Percentiles rank a stretch among this genome's conserved stretches.
Evolutionary conservation across 2,888 invertebrate genomes (phyloP).

Genomic region (Agonopterix arenella): DNA sequence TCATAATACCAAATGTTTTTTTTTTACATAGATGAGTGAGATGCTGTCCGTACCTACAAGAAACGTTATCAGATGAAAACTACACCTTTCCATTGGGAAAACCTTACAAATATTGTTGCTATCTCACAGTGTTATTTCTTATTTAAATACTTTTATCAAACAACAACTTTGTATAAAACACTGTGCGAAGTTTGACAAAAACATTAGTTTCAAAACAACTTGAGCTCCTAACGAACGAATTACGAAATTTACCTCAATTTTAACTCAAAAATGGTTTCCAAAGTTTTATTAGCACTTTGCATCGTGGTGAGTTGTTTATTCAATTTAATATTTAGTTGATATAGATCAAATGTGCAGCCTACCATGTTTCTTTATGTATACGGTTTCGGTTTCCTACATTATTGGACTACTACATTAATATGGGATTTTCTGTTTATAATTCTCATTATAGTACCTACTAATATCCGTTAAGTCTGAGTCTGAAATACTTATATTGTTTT

Average conservation of each 20-base stretch:
- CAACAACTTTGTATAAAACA: slow-evolving; percentile 48
- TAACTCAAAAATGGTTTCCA: slow-evolving; percentile 47
- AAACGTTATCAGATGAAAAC: slow-evolving; percentile 38
- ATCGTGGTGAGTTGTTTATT: slow-evolving; percentile 44
- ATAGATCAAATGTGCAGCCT: no score
- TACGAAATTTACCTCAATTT: slow-evolving; percentile 22
- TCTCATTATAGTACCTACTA: no score
- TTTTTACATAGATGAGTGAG: not conserved
- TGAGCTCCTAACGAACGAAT: slow-evolving; percentile 23
- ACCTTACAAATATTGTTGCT: slow-evolving; percentile 32
- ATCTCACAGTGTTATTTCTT: slow-evolving; percentile 13
- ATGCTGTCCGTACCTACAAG: no score
- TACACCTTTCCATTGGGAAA: slow-evolving; percentile 49
- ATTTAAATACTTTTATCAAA: slow-evolving; percentile 42
- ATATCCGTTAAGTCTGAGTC: no score
- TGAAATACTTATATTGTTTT: slow-evolving; percentile 1
- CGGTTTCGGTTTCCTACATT: no score
- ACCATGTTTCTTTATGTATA: no score
- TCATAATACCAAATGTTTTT: no score
- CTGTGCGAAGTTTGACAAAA: slow-evolving; percentile 16
- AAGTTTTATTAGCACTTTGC: slow-evolving; percentile 44
- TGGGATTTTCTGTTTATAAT: no score
- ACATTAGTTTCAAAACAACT: slow-evolving; percentile 25
- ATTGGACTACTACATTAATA: no score
- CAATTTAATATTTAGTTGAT: no score